Evolutionary conservation across 2,888 invertebrate genomes (phyloP).

Genomic region (Cheilosia grossa): DNA sequence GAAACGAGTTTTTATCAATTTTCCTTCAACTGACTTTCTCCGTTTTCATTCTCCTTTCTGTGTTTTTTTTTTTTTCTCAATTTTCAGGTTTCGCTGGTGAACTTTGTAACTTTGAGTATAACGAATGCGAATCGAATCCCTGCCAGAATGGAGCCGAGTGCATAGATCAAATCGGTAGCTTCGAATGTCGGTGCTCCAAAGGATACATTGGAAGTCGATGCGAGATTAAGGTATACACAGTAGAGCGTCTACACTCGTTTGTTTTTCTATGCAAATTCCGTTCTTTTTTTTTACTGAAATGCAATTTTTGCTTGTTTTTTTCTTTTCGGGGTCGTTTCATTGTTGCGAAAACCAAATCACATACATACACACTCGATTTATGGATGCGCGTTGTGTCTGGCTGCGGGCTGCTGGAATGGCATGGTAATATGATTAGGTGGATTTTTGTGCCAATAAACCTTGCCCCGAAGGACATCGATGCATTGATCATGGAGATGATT

Average conservation of each 20-base stretch:
- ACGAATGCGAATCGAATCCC: slow-evolving; percentile 90
- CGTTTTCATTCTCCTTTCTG: slow-evolving; percentile 1
- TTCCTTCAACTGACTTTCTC: slow-evolving; percentile 37
- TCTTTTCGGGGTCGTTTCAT: slow-evolving; percentile 23
- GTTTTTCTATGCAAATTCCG: slow-evolving; percentile 54
- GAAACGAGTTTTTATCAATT: slow-evolving; percentile 42
- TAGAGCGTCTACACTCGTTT: slow-evolving; percentile 35
- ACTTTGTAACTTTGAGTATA: slow-evolving; percentile 89
- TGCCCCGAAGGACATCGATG: slow-evolving; percentile 88
- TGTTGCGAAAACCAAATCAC: slow-evolving; percentile 72
- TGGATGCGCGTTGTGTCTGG: slow-evolving; percentile 52
- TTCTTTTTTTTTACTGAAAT: slow-evolving; percentile 34
- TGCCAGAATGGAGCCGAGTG: slow-evolving; percentile 90
- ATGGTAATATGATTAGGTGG: slow-evolving; percentile 84
- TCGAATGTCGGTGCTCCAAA: slow-evolving; percentile 87
- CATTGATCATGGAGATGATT: slow-evolving; percentile 89
- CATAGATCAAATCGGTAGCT: slow-evolving; percentile 88
- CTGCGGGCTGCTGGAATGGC: slow-evolving; percentile 34
- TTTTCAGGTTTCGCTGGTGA: slow-evolving; percentile 88
- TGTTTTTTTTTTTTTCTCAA: neutral
- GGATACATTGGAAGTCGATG: slow-evolving; percentile 89
- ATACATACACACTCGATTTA: slow-evolving; percentile 39
- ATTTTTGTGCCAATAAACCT: slow-evolving; percentile 88
- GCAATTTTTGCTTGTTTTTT: slow-evolving; percentile 43
- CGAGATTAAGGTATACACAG: slow-evolving; percentile 86